phyloP scores from a whole-genome alignment of 1,140 invertebrate genomes.

The Euschistus heros region DNA sequence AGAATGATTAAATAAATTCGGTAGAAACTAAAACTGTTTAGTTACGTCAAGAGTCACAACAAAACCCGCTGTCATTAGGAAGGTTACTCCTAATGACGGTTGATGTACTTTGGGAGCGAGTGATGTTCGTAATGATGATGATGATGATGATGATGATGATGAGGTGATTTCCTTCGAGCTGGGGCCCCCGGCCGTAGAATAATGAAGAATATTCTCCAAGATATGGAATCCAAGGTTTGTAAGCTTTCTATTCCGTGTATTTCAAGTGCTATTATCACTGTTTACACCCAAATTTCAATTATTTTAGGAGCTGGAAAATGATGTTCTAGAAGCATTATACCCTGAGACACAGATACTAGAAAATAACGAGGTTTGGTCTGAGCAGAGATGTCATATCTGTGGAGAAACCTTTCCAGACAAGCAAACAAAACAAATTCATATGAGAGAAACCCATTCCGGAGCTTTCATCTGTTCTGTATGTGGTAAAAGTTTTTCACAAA shows the following conservation, averaged over 20 bases:
- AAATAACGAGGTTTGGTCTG: constrained; percentile 13
- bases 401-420: constrained; percentile 15
- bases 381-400: constrained; percentile 9
- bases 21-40: too few species aligned
- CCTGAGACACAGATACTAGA: constrained; percentile 20
- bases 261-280: background rate
- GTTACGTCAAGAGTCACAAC: too few species aligned
- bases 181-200: background rate
- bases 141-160: constrained; percentile 2
- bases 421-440: constrained; percentile 4
- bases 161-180: background rate
- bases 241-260: background rate
- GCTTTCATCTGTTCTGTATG: constrained; percentile 28
- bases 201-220: too few species aligned
- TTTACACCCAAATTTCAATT: background rate
- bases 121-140: background rate
- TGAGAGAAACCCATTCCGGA: constrained; percentile 2
- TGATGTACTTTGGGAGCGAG: background rate
- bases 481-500: constrained; percentile 30
- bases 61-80: constrained; percentile 7
- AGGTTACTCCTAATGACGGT: constrained; percentile 13
- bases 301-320: constrained; percentile 10
- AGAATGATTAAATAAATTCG: too few species aligned
- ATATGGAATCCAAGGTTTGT: too few species aligned
- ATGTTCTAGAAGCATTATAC: constrained; percentile 18